Conservation (phyloP, 2,888 invertebrate genomes). For the Epiblema foenella region DNA sequence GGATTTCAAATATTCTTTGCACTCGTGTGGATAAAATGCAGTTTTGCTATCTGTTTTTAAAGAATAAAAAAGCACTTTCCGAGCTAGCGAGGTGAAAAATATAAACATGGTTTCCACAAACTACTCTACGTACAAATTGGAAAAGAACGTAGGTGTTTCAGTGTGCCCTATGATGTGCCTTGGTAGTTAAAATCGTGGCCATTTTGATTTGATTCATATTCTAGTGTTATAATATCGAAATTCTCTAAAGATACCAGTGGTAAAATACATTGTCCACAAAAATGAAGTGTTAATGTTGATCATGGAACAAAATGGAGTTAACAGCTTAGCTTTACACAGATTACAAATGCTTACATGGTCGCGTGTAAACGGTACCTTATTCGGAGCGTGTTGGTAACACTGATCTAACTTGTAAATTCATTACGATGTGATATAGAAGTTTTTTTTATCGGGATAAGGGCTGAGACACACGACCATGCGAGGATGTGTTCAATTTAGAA, state of each 20-base stretch:
- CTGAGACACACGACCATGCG: conserved; percentile 33
- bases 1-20: too few species aligned
- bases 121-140: neutral
- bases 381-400: conserved; percentile 5
- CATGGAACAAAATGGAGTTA: neutral
- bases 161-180: neutral
- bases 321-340: conserved; percentile 21
- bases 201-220: neutral
- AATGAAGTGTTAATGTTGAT: conserved; percentile 15
- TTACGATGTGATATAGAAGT: neutral
- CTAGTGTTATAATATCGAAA: neutral
- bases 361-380: conserved; percentile 16
- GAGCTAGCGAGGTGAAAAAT: neutral
- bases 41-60: too few species aligned
- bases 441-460: conserved; percentile 9
- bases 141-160: neutral
- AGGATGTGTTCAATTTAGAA: conserved; percentile 42
- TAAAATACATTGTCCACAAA: neutral
- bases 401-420: neutral
- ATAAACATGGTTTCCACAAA: too few species aligned
- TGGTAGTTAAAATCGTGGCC: neutral
- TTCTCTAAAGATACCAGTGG: too few species aligned
- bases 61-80: too few species aligned
- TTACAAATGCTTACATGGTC: conserved; percentile 31
- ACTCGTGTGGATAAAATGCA: too few species aligned